A percentile compares a stretch with the other conserved stretches of the same genome.
Conservation (phyloP, 2,113 vertebrate genomes). For the Ptilonorhynchus violaceus region DNA sequence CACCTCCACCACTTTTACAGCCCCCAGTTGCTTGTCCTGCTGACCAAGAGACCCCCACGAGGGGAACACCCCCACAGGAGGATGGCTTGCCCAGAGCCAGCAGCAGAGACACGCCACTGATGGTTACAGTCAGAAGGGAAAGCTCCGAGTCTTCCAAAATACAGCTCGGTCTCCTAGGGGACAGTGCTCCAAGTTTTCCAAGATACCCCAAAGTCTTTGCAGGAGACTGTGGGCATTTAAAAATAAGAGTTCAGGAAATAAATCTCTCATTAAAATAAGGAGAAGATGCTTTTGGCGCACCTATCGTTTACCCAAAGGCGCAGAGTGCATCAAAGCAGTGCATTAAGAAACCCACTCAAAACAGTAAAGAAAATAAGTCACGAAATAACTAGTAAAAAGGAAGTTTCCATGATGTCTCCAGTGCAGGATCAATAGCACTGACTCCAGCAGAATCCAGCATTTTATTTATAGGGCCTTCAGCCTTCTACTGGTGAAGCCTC, state of each 20-base stretch:
- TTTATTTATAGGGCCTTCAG: slow-evolving; percentile 30
- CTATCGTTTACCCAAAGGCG: not conserved
- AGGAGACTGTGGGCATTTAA: not conserved
- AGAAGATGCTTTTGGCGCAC: not conserved
- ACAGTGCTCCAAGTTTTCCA: not conserved
- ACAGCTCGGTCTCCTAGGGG: not conserved
- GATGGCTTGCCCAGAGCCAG: not conserved
- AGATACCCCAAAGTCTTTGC: not conserved
- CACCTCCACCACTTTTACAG: not conserved
- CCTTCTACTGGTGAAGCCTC: not conserved
- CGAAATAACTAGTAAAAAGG: slow-evolving; percentile 8
- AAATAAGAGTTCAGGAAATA: not conserved
- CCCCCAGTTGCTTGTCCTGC: not conserved
- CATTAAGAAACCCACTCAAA: slow-evolving; percentile 24
- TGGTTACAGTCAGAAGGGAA: not conserved
- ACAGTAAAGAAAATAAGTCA: not conserved
- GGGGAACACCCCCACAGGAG: accelerated
- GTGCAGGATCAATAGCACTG: not conserved
- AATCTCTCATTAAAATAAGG: not conserved
- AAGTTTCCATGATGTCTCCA: not conserved
- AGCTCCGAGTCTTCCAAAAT: not conserved
- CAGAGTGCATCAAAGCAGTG: not conserved
- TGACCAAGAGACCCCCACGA: not conserved
- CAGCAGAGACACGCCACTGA: not conserved
- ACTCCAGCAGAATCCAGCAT: not conserved